Evolutionary conservation across 2,797 vertebrate species (phyloP), one percentile per base, ranked within the genome.

Genomic region (Thunnus albacares): DNA sequence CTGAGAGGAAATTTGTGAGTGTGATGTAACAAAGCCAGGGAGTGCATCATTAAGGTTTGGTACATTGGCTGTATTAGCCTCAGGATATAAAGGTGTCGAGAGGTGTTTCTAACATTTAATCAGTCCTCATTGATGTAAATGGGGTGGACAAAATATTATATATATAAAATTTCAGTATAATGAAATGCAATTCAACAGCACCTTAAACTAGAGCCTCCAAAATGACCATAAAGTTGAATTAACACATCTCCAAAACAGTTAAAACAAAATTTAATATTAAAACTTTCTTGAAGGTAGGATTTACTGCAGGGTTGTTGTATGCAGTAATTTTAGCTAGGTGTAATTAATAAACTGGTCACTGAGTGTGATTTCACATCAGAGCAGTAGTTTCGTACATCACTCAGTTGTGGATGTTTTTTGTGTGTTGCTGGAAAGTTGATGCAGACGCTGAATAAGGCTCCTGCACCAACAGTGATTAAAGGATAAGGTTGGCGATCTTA

Each of bases 31-130:
- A 68, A 51, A 38, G 43, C 49, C 30, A 70, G 11, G 4, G 41
- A 71, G 33, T n/a, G 6, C 49, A 53, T 85, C 58, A 60, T 61
- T 71, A 66, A 41, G 56, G 57, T 75, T 56, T 73, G 52, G 15
- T 75, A n/a, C 22, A 63, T 26, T 55, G 63, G 8, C 43, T 76
- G 33, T 33, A 18, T 45, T n/a, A 67, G 28, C 59, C 68, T 52
- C 12, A 72, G 33, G 41, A 72, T 69, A 56, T 17, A 59, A 15
- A 28, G 5, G 1, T 51, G 43, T 30, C 33, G 15, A 30, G 53
- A 38, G 51, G 30, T 64, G 38, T 47, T 76, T 71, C 24, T 69
- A 22, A 64, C 43, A 60, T 64, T 71, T 13, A 56, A 20, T 30
- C n/a, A 17, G 24, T 14, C 30, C 11, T 61, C 33, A 45, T 18